These are phyloP conservation scores for Axis porcinus DNA, from an alignment of 2,113 vertebrate species.

Conservation along the genomic window DNA sequence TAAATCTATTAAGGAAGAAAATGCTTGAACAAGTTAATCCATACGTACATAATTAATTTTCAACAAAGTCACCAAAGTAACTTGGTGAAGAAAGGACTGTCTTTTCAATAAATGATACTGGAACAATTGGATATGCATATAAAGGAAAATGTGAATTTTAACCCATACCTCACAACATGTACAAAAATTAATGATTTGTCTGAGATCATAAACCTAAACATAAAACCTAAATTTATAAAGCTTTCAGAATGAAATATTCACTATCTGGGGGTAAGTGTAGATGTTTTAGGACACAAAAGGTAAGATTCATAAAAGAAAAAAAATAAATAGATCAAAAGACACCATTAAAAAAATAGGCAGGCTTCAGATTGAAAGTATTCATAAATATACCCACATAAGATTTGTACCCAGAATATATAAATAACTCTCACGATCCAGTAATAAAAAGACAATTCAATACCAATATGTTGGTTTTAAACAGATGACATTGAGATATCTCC, in stretches of 20 bases:
- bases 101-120: neutral
- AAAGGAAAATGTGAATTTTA: neutral
- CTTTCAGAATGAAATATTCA: neutral
- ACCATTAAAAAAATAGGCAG: neutral
- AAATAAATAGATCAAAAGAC: neutral
- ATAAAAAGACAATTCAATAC: neutral
- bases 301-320: neutral
- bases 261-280: neutral
- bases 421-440: neutral
- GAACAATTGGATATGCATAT: neutral
- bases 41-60: neutral
- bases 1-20: neutral
- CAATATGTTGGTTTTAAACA: neutral
- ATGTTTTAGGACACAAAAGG: neutral
- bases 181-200: neutral
- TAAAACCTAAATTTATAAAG: neutral
- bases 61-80: neutral
- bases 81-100: neutral
- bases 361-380: neutral
- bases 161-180: neutral
- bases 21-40: neutral
- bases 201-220: neutral
- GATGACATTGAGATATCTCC: neutral
- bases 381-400: neutral
- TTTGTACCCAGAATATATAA: neutral